Conservation (phyloP, 2,797 vertebrate genomes). For the Benthosema pterotum region DNA sequence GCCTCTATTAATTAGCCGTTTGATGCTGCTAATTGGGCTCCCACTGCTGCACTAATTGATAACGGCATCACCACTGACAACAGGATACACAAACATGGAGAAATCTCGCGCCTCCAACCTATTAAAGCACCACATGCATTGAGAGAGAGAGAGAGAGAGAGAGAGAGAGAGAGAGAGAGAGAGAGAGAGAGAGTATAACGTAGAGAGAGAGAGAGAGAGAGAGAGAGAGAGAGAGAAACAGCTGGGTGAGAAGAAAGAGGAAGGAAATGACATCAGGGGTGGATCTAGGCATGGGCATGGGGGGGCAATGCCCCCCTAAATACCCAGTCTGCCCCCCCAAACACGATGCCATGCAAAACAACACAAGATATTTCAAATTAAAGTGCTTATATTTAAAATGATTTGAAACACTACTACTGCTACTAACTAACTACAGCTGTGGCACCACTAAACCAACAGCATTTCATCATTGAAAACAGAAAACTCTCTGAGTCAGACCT, state of each 20-base stretch:
- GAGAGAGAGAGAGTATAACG: slow-evolving; percentile 26
- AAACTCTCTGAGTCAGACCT: no score
- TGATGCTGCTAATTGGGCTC: slow-evolving; percentile 89
- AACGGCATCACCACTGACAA: slow-evolving; percentile 82
- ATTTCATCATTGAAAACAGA: no score
- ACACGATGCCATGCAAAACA: no score
- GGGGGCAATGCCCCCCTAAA: no score
- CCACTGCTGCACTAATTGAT: slow-evolving; percentile 88
- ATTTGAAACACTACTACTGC: no score
- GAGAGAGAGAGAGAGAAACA: slow-evolving; percentile 18
- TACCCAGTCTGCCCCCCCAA: no score
- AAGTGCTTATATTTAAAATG: no score
- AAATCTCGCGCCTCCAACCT: slow-evolving; percentile 66
- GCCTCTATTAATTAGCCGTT: slow-evolving; percentile 87
- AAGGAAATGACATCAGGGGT: not conserved
- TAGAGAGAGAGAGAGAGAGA: slow-evolving; percentile 18
- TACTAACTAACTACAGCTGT: no score
- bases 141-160: slow-evolving; percentile 52
- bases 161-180: slow-evolving; percentile 38
- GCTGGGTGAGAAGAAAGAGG: not conserved
- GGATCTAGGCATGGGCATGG: no score
- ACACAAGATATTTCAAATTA: no score
- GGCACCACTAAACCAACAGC: no score
- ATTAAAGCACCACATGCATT: slow-evolving; percentile 63
- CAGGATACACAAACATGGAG: slow-evolving; percentile 76